Conservation (phyloP, 2,113 vertebrate genomes). For the Hyla sarda region DNA sequence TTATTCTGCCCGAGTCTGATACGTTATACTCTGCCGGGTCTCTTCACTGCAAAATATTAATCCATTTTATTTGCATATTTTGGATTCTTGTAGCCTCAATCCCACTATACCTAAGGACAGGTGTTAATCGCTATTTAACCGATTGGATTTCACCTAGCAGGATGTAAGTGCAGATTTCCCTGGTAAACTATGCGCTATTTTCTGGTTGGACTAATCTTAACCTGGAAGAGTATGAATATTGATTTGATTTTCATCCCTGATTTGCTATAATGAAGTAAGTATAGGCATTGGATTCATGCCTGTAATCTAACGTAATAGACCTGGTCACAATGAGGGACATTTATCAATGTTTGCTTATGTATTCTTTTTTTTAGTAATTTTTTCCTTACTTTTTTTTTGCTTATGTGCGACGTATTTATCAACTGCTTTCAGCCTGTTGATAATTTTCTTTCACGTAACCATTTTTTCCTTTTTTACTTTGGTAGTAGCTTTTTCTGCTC, state of each 20-base stretch:
- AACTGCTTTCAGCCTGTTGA: too few species aligned
- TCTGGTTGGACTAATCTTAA: neutral
- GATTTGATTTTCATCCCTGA: neutral
- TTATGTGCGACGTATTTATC: too few species aligned
- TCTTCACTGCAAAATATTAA: constrained; percentile 1
- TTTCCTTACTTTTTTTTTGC: too few species aligned
- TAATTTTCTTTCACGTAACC: too few species aligned
- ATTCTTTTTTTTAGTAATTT: too few species aligned
- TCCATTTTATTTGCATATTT: constrained; percentile 10
- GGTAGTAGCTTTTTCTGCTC: too few species aligned
- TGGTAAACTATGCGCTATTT: neutral
- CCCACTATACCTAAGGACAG: constrained; percentile 1
- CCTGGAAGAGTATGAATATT: neutral
- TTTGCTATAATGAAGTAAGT: neutral
- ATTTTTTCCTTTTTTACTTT: too few species aligned
- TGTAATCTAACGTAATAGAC: neutral
- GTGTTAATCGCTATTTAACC: neutral
- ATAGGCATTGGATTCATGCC: neutral
- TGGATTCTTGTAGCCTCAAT: neutral
- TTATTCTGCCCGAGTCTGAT: neutral
- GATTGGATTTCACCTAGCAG: neutral
- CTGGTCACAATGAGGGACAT: too few species aligned
- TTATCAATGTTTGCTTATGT: too few species aligned
- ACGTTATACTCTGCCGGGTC: neutral
- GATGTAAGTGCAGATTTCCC: neutral